Conservation (phyloP, 1,140 invertebrate genomes). For the Brachionus plicatilis region DNA sequence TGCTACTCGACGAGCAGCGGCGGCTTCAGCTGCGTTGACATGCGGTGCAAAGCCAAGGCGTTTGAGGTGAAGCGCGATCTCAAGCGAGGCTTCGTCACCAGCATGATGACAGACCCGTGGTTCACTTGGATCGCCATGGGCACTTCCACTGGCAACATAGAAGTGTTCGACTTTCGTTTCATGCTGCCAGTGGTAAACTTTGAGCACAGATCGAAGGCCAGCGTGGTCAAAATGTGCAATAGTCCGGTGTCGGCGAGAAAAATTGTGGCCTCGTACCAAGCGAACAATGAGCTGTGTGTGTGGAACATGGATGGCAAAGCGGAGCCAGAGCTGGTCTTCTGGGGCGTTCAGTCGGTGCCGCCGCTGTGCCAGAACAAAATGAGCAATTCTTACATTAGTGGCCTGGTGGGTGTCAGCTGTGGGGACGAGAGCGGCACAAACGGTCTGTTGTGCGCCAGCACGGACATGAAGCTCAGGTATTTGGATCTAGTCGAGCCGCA, state of each 20-base stretch:
- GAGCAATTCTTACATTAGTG: neutral
- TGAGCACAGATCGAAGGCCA: slow-evolving; percentile 22
- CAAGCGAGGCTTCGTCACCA: neutral
- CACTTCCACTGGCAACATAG: slow-evolving; percentile 16
- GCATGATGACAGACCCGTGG: slow-evolving; percentile 25
- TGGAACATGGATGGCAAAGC: neutral
- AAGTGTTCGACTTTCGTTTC: slow-evolving; percentile 9
- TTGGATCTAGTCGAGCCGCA: neutral
- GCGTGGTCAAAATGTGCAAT: neutral
- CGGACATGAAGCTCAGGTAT: slow-evolving; percentile 13
- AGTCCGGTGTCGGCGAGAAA: neutral
- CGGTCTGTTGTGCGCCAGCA: neutral
- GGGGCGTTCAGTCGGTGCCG: slow-evolving; percentile 31
- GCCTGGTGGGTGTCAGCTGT: neutral
- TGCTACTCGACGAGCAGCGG: slow-evolving; percentile 22
- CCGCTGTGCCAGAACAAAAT: slow-evolving; percentile 16
- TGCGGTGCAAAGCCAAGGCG: neutral
- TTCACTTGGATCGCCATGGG: slow-evolving; percentile 37
- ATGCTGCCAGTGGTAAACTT: neutral
- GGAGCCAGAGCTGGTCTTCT: slow-evolving; percentile 26
- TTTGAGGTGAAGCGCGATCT: slow-evolving; percentile 16
- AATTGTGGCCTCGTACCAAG: slow-evolving; percentile 9
- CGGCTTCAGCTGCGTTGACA: neutral
- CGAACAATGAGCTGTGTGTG: slow-evolving; percentile 18
- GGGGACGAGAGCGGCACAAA: neutral